phyloP scores from a whole-genome alignment of 2,113 vertebrate genomes.

The chimpanzee (Pan troglodytes) region DNA sequence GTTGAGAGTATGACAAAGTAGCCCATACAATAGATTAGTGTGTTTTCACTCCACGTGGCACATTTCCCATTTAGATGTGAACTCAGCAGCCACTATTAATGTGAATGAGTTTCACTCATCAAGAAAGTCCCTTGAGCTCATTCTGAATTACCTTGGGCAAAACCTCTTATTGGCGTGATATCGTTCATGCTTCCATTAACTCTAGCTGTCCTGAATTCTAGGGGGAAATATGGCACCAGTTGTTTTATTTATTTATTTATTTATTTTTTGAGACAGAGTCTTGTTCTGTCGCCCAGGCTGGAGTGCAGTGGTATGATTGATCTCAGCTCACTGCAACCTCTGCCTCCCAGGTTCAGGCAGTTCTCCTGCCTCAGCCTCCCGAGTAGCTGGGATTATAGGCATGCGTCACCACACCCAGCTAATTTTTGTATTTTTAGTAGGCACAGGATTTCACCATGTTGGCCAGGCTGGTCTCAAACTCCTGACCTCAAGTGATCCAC shows the following conservation, averaged over 20 bases:
- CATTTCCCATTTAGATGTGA: slow-evolving; percentile 31
- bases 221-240: background rate
- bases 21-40: background rate
- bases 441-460: too few species aligned
- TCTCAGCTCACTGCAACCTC: too few species aligned
- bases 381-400: too few species aligned
- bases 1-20: background rate
- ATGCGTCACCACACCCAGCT: too few species aligned
- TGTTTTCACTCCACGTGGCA: slow-evolving; percentile 1
- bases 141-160: slow-evolving; percentile 50
- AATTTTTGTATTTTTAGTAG: too few species aligned
- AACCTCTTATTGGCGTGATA: background rate
- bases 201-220: slow-evolving; percentile 26
- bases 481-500: too few species aligned
- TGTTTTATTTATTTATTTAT: background rate
- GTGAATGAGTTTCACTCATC: slow-evolving; percentile 42
- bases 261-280: too few species aligned
- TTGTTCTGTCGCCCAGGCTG: too few species aligned
- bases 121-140: slow-evolving; percentile 33
- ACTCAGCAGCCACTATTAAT: slow-evolving; percentile 52
- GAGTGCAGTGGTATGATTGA: too few species aligned
- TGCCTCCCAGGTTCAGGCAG: too few species aligned
- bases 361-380: too few species aligned
- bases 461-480: too few species aligned
- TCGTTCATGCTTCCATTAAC: background rate